Evolutionary conservation across 2,888 invertebrate genomes (phyloP).

Genomic region (Heliconius ismenius): DNA sequence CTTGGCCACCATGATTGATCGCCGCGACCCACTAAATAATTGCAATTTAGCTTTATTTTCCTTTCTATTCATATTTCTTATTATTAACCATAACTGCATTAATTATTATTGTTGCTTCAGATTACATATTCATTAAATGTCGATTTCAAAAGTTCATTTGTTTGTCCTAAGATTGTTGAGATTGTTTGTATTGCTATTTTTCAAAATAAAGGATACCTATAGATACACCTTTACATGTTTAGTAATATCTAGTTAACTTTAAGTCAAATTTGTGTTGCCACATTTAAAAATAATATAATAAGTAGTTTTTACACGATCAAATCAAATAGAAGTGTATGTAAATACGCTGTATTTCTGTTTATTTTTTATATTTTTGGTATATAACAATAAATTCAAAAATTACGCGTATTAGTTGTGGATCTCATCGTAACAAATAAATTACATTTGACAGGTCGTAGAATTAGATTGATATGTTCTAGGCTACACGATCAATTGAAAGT

Average conservation of each 20-base stretch:
- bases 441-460: slow-evolving; percentile 70
- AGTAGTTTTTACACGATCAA: too few relatives aligned
- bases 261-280: too few relatives aligned
- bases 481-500: slow-evolving; percentile 71
- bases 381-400: too few relatives aligned
- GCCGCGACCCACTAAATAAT: slow-evolving; percentile 78
- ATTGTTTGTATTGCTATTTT: too few relatives aligned
- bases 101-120: slow-evolving; percentile 28
- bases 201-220: not conserved
- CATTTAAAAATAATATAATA: too few relatives aligned
- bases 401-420: slow-evolving; percentile 1
- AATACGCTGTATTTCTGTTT: not conserved
- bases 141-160: slow-evolving; percentile 7
- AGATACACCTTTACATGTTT: not conserved
- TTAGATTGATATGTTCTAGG: slow-evolving; percentile 73
- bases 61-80: slow-evolving; percentile 70
- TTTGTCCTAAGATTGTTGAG: not conserved
- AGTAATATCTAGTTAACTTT: too few relatives aligned
- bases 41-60: slow-evolving; percentile 80
- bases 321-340: not conserved
- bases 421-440: slow-evolving; percentile 62
- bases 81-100: slow-evolving; percentile 54
- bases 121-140: slow-evolving; percentile 5
- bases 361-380: not conserved
- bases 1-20: slow-evolving; percentile 79